phyloP scores from a whole-genome alignment of 2,888 invertebrate genomes.

The Cheilosia vernalis region DNA sequence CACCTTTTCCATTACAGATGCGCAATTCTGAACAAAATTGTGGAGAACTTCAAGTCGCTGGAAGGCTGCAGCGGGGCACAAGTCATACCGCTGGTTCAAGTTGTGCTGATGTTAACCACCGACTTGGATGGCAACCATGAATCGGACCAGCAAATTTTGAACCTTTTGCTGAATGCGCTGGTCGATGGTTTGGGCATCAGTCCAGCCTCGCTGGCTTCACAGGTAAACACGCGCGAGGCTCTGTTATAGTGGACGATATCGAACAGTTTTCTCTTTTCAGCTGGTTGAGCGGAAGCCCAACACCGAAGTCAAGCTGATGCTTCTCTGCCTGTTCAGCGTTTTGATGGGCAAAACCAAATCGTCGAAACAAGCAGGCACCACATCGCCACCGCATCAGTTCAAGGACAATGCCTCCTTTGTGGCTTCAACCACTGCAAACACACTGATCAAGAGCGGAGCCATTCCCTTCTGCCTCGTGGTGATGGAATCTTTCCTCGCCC shows the following conservation, averaged over 20 bases:
- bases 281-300: conserved; percentile 86
- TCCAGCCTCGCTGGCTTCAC: conserved; percentile 83
- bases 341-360: conserved; percentile 84
- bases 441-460: conserved; percentile 88
- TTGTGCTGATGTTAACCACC: conserved; percentile 93
- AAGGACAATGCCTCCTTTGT: conserved; percentile 86
- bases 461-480: conserved; percentile 90
- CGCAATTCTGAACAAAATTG: conserved; percentile 89
- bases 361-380: conserved; percentile 82
- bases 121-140: conserved; percentile 94
- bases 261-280: conserved; percentile 67
- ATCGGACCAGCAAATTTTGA: conserved; percentile 90
- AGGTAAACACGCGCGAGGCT: conserved; percentile 76
- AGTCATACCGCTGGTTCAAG: conserved; percentile 96
- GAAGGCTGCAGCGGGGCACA: conserved; percentile 91
- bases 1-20: conserved; percentile 77
- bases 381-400: conserved; percentile 84
- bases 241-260: not conserved
- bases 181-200: conserved; percentile 89
- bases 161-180: conserved; percentile 89
- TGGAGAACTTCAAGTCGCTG: conserved; percentile 90
- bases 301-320: conserved; percentile 93
- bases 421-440: conserved; percentile 88
- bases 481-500: conserved; percentile 88
- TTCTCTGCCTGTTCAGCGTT: conserved; percentile 93